Conservation (phyloP, 1,140 invertebrate species). For the Eubasilissa regina region DNA sequence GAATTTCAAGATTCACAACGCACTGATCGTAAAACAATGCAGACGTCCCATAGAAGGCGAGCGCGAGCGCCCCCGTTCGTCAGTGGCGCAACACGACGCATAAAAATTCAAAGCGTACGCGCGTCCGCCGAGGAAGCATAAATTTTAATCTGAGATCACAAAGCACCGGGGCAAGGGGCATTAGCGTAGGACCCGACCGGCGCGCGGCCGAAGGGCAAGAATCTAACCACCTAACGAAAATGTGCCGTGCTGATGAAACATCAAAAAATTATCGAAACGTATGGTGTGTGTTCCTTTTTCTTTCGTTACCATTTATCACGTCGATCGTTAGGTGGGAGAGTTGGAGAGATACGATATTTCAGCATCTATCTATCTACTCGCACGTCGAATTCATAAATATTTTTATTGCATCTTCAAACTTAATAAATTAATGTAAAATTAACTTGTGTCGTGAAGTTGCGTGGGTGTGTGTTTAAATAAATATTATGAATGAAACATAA, state of each 20-base stretch:
- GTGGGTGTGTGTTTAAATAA: too few species aligned
- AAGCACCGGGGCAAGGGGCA: constrained; percentile 42
- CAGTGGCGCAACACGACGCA: constrained; percentile 39
- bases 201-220: background rate
- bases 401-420: too few species aligned
- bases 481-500: too few species aligned
- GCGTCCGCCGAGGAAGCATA: constrained; percentile 58
- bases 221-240: background rate
- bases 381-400: too few species aligned
- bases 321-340: too few species aligned
- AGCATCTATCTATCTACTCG: too few species aligned
- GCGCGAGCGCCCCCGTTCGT: background rate
- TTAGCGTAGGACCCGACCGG: constrained; percentile 32
- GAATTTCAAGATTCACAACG: constrained; percentile 5
- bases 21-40: background rate
- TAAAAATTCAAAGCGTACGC: constrained; percentile 53
- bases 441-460: too few species aligned
- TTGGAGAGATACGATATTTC: too few species aligned
- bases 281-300: background rate
- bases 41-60: background rate
- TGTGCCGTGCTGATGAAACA: background rate
- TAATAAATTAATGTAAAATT: too few species aligned
- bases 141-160: constrained; percentile 57
- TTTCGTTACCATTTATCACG: background rate
- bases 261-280: background rate